Evolutionary conservation across 64 coral and sea anemone species (phyloP).

Genomic region (Catalaphyllia jardinei): DNA sequence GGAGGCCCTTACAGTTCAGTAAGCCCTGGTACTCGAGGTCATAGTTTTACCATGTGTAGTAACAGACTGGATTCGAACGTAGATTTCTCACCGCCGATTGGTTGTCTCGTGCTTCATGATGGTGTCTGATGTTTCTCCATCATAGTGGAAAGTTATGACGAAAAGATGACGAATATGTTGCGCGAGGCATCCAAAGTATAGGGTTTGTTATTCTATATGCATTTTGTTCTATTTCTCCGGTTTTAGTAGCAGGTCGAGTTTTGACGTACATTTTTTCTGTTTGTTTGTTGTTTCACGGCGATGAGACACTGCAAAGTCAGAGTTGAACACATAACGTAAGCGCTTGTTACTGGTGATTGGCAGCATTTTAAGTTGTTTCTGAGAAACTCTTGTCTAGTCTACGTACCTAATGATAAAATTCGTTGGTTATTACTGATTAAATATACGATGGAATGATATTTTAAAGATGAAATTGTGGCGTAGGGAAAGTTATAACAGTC

Average conservation of each 20-base stretch:
- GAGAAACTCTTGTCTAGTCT: conserved; percentile 26
- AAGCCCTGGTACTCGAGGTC: no score
- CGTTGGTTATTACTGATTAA: no score
- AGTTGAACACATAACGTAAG: conserved; percentile 5
- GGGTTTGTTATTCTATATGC: conserved; percentile 24
- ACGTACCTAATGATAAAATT: no score
- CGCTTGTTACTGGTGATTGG: neutral
- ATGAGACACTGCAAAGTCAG: conserved; percentile 25
- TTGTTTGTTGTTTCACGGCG: conserved; percentile 5
- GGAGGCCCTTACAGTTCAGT: no score
- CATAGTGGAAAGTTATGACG: conserved; percentile 28
- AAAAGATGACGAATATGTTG: conserved; percentile 4
- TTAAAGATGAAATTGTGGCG: no score
- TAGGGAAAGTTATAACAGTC: no score
- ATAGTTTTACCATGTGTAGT: neutral
- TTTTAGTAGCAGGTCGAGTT: neutral
- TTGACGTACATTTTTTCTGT: conserved; percentile 9
- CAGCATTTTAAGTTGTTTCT: neutral
- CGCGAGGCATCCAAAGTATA: conserved; percentile 6
- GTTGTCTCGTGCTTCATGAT: conserved; percentile 27
- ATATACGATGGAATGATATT: no score
- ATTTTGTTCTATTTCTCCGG: conserved; percentile 7
- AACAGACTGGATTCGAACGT: conserved; percentile 9
- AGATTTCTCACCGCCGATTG: conserved; percentile 16
- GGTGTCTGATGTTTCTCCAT: conserved; percentile 11